These are phyloP conservation scores for Darevskia nairensis DNA, from an alignment of 2,797 vertebrate species.

Conservation along the genomic window DNA sequence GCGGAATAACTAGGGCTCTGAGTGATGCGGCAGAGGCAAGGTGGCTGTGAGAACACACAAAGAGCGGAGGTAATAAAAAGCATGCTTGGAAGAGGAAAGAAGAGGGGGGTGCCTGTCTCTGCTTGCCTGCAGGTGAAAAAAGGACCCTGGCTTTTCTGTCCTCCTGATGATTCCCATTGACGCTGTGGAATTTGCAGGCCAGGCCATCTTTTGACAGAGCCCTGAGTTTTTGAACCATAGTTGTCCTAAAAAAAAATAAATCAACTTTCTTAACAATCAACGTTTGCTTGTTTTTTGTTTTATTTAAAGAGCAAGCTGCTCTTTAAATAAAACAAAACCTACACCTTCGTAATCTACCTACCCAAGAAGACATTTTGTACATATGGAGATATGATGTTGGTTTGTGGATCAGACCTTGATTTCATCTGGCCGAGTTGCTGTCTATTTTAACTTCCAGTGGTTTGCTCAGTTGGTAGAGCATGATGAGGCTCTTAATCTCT, in stretches of 20 bases:
- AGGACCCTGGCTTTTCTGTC: too few relatives aligned
- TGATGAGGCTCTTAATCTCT: too few relatives aligned
- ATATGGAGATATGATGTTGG: too few relatives aligned
- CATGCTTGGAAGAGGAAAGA: neutral
- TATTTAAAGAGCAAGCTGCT: neutral
- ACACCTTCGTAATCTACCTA: neutral
- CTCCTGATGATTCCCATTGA: neutral
- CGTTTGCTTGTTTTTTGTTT: neutral
- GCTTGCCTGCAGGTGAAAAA: neutral
- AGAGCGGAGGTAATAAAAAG: slow-evolving; percentile 1
- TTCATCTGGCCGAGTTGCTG: neutral
- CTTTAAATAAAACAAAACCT: too few relatives aligned
- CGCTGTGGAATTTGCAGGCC: neutral
- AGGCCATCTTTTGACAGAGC: neutral
- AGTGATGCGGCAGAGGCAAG: slow-evolving; percentile 16
- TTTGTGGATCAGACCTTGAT: neutral
- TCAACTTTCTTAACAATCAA: neutral
- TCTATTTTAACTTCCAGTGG: neutral
- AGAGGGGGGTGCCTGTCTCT: neutral
- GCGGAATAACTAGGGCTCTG: slow-evolving; percentile 32
- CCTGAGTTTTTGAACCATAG: neutral
- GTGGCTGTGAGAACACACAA: neutral
- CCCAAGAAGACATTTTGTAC: too few relatives aligned
- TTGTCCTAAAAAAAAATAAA: neutral
- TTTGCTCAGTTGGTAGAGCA: neutral